A percentile compares a stretch with the other conserved stretches of the same genome.
phyloP scores from a whole-genome alignment of 2,797 vertebrate genomes.

The Gallinago stenura region DNA sequence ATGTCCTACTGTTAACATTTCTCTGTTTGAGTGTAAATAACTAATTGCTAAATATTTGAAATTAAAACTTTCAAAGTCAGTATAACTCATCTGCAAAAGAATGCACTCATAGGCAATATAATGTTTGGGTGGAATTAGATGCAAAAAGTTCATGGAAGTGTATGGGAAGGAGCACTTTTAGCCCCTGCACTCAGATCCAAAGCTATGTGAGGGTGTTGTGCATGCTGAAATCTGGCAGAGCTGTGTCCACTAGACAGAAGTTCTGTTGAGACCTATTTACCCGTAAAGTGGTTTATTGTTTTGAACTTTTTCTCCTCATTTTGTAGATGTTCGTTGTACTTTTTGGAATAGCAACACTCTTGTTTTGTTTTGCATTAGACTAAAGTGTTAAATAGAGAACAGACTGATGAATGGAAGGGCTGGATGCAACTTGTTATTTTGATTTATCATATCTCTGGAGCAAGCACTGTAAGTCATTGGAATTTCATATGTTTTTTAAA shows the following conservation, averaged over 20 bases:
- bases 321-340: conserved; percentile 53
- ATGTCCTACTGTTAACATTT: not conserved
- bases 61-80: not conserved
- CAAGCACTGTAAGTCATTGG: conserved; percentile 91
- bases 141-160: not conserved
- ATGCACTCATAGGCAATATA: not conserved
- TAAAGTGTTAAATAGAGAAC: conserved; percentile 95
- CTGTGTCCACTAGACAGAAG: not conserved
- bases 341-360: conserved; percentile 65
- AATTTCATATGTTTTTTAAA: not conserved
- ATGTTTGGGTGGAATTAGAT: not conserved
- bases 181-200: not conserved
- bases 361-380: conserved; percentile 83
- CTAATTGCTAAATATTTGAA: not conserved
- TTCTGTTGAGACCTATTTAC: not conserved
- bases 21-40: not conserved
- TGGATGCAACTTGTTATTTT: conserved; percentile 99
- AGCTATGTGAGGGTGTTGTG: not conserved
- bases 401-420: conserved; percentile 99
- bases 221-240: not conserved
- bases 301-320: conserved; percentile 54
- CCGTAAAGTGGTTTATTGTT: not conserved
- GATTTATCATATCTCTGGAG: conserved; percentile 98
- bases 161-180: not conserved
- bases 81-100: not conserved